Percentiles rank a stretch among this genome's conserved stretches.
Evolutionary conservation across 2,888 invertebrate genomes (phyloP).

Genomic region (Myopa tessellatipennis): DNA sequence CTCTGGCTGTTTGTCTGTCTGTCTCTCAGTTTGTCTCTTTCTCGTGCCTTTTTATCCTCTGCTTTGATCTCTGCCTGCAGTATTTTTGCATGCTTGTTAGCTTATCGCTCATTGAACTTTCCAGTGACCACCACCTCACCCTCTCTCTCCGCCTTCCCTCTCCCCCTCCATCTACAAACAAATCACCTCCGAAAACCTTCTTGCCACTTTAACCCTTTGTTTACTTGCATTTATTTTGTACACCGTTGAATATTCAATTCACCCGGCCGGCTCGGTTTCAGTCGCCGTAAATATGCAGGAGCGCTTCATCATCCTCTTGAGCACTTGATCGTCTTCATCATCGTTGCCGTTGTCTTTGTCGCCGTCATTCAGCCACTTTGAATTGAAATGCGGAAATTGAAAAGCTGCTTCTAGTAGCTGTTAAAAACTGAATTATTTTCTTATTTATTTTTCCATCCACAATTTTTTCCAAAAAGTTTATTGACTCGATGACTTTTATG

Average conservation of each 20-base stretch:
- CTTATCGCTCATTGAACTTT: conserved; percentile 56
- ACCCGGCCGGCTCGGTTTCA: background rate
- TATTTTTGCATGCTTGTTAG: conserved; percentile 37
- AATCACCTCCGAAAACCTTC: background rate
- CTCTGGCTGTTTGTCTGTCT: conserved; percentile 19
- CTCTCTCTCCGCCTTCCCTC: background rate
- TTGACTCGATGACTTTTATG: background rate
- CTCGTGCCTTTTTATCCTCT: background rate
- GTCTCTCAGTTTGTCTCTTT: background rate
- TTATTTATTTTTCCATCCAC: background rate
- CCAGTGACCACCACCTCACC: conserved; percentile 24
- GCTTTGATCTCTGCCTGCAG: background rate
- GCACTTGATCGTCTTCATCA: conserved; percentile 9
- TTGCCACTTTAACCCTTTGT: conserved; percentile 3
- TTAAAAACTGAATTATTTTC: background rate
- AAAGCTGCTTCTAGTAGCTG: background rate
- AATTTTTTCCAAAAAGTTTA: background rate
- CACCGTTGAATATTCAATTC: conserved; percentile 25
- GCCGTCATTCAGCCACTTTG: conserved; percentile 1
- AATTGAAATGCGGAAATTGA: conserved; percentile 28
- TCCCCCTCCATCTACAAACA: background rate
- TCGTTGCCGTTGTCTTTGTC: background rate
- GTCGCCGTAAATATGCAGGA: conserved; percentile 4
- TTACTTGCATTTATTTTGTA: conserved; percentile 24
- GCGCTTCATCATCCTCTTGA: too few relatives aligned